phyloP scores from a whole-genome alignment of 2,888 invertebrate genomes.

The Oscheius sp. region DNA sequence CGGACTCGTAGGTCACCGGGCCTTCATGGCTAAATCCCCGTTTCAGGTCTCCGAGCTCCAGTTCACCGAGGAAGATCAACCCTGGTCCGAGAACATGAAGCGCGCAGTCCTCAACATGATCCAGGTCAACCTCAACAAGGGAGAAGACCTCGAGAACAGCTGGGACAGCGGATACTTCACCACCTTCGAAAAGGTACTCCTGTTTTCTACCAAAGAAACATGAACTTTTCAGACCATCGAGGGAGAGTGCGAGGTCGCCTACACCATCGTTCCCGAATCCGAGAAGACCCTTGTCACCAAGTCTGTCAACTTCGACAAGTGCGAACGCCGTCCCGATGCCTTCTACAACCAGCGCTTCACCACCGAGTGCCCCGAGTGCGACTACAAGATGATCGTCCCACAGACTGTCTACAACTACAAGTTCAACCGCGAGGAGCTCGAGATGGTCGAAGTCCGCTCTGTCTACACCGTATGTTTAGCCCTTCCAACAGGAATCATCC shows the following conservation, averaged over 20 bases:
- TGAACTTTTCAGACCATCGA: constrained; percentile 34
- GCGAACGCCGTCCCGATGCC: constrained; percentile 68
- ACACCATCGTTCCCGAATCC: constrained; percentile 48
- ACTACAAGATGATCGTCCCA: constrained; percentile 45
- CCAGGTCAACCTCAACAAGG: constrained; percentile 42
- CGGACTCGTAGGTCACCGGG: constrained; percentile 52
- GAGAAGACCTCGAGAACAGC: constrained; percentile 37
- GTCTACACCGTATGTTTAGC: constrained; percentile 38
- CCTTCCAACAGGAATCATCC: too few relatives aligned
- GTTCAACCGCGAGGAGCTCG: constrained; percentile 42
- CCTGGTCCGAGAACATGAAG: constrained; percentile 70
- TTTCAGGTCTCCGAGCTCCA: constrained; percentile 51
- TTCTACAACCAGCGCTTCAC: constrained; percentile 47
- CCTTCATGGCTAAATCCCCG: too few relatives aligned
- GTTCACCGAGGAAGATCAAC: constrained; percentile 50
- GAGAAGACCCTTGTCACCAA: constrained; percentile 54
- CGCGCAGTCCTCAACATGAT: constrained; percentile 67
- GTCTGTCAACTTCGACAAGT: constrained; percentile 75
- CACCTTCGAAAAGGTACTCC: constrained; percentile 14
- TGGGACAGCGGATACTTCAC: constrained; percentile 51
- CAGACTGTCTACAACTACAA: constrained; percentile 54
- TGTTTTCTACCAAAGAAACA: too few relatives aligned
- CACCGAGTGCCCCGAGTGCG: constrained; percentile 50
- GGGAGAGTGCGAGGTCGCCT: constrained; percentile 65
- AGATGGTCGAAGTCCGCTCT: constrained; percentile 55